phyloP scores from a whole-genome alignment of 2,113 vertebrate species.

The Orycteropus afer region DNA sequence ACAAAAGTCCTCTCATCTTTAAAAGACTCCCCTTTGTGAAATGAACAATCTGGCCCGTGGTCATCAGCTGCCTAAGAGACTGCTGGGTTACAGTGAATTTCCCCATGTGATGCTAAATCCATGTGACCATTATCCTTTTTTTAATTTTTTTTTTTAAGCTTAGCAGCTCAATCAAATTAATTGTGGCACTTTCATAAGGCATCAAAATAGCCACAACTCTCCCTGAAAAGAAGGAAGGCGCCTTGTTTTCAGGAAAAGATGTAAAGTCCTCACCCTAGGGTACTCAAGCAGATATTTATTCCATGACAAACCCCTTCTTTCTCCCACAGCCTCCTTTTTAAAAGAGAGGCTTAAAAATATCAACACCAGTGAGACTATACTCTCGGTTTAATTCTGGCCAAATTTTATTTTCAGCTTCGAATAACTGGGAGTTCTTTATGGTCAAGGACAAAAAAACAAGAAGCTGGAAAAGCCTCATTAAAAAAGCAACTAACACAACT shows the following conservation, averaged over 20 bases:
- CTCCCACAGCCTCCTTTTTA: constrained; percentile 60
- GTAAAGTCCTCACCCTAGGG: constrained; percentile 61
- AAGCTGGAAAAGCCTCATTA: constrained; percentile 76
- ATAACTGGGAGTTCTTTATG: constrained; percentile 78
- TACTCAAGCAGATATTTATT: constrained; percentile 66
- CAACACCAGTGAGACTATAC: background rate
- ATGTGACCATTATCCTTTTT: constrained; percentile 67
- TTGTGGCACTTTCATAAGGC: constrained; percentile 75
- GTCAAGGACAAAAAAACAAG: constrained; percentile 69
- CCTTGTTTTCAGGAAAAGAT: constrained; percentile 77
- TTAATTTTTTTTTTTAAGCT: constrained; percentile 54
- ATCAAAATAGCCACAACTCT: constrained; percentile 77
- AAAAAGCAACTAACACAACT: constrained; percentile 71
- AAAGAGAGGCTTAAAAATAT: constrained; percentile 75
- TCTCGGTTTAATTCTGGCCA: constrained; percentile 68
- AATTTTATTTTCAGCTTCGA: constrained; percentile 79
- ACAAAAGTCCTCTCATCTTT: constrained; percentile 80
- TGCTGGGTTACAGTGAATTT: constrained; percentile 59
- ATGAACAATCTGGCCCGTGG: constrained; percentile 69
- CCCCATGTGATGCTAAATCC: constrained; percentile 71
- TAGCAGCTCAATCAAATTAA: constrained; percentile 78
- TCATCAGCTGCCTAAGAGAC: constrained; percentile 70
- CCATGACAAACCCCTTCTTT: constrained; percentile 62
- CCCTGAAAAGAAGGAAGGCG: constrained; percentile 70
- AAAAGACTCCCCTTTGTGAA: constrained; percentile 78